Evolutionary conservation across 2,797 vertebrate genomes (phyloP).

Genomic region (Pseudochaenichthys georgianus): DNA sequence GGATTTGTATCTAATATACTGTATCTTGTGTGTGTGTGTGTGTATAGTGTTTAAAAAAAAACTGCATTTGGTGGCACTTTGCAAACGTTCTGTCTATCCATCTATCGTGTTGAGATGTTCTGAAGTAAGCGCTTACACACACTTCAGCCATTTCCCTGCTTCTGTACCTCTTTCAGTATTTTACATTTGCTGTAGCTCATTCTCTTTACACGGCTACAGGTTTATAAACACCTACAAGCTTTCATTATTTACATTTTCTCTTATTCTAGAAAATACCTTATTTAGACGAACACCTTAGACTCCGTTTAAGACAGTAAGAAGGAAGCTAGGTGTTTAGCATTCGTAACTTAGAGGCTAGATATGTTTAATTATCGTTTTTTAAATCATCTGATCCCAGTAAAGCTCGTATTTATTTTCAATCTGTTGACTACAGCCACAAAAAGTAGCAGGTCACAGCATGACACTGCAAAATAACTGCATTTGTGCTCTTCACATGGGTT

Average conservation of each 20-base stretch:
- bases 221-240: neutral
- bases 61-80: conserved; percentile 67
- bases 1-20: too few relatives aligned
- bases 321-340: too few relatives aligned
- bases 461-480: neutral
- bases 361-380: too few relatives aligned
- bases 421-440: neutral
- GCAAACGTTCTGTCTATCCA: conserved; percentile 46
- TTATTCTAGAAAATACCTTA: neutral
- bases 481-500: neutral
- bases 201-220: neutral
- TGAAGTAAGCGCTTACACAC: conserved; percentile 11
- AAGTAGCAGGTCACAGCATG: too few relatives aligned
- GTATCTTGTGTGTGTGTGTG: neutral
- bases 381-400: too few relatives aligned
- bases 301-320: neutral
- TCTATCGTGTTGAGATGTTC: conserved; percentile 11
- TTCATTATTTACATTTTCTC: conserved; percentile 18
- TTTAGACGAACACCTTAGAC: neutral
- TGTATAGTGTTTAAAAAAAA: conserved; percentile 16
- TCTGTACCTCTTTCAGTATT: neutral
- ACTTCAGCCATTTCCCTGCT: conserved; percentile 19
- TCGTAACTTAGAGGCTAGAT: too few relatives aligned
- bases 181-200: neutral
- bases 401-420: neutral